Evolutionary conservation across 1,140 invertebrate species (phyloP), one percentile per base, ranked within the genome.

Genomic region (Episyrphus balteatus): DNA sequence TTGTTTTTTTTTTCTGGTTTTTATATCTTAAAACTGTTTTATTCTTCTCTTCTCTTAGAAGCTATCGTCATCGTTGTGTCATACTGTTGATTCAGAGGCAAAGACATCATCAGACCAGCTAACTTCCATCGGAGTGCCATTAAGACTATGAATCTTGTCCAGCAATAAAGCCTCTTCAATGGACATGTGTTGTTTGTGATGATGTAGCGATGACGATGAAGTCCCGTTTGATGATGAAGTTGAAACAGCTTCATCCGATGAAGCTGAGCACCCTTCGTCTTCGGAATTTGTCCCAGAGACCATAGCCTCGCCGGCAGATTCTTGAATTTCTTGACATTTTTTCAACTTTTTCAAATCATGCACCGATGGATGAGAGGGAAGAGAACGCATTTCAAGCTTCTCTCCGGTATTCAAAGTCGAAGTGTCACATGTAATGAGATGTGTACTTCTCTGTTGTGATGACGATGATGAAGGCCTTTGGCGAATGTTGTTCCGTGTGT

Each of bases 271-370:
- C 51, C 70, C 70, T 51, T 75, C 73, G 54, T 75, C 75, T 51
- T 76, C 74, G 0, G 74, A 75, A 47, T 75, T 75, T 41, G 73
- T 70, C 39, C 75, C 73, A 5, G 71, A 74, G 12, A 72, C 69
- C 73, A 78, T 75, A 19, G 78, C 76, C 57, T 81, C 79, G 6
- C 78, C 79, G n/a, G 78, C 79, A 6, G 79, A 76, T 54, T 80
- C 77, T 55, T 80, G 79, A 38, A 76, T 73, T 45, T 74, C 70
- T 47, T 74, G 72, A 31, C 61, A 69, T 42, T 70, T 68, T 49
- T 70, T 58, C 14, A 61, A 47, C 8, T 55, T 49, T 14, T 49
- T 54, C 26, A 50, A 36, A 48, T 61, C 63, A 11, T 61, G 56
- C 31, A 56, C 56, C 2, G 53, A 54, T 2, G 54, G 34, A 41